A percentile compares a stretch with the other conserved stretches of the same genome.
These are phyloP conservation scores for Lota lota DNA, from an alignment of 2,113 vertebrate genomes.

Conservation along the genomic window DNA sequence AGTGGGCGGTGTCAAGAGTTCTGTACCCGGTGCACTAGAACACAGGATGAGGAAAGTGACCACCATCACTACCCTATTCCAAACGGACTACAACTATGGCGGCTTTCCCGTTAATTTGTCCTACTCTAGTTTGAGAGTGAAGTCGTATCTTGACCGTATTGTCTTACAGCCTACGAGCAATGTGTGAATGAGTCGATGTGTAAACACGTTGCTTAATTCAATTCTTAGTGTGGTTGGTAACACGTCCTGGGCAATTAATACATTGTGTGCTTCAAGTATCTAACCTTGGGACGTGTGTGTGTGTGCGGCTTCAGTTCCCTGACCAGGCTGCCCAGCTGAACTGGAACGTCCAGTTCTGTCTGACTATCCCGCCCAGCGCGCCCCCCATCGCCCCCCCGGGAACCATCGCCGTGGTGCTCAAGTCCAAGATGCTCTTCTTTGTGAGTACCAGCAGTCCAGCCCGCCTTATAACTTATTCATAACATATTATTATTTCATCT, in stretches of 20 bases:
- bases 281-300: neutral
- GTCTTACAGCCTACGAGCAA: too few relatives aligned
- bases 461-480: neutral
- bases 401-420: conserved; percentile 97
- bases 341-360: conserved; percentile 98
- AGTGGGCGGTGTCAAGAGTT: conserved; percentile 40
- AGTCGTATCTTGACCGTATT: too few relatives aligned
- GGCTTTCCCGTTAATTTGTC: too few relatives aligned
- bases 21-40: too few relatives aligned
- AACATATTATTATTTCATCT: too few relatives aligned
- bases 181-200: too few relatives aligned
- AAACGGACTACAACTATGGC: too few relatives aligned
- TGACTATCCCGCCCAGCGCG: conserved; percentile 97
- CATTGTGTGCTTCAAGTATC: too few relatives aligned
- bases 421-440: conserved; percentile 99
- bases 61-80: neutral
- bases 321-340: conserved; percentile 94
- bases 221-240: too few relatives aligned
- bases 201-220: too few relatives aligned
- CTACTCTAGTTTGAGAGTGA: too few relatives aligned
- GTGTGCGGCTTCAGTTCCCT: conserved; percentile 80
- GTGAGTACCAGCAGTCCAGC: conserved; percentile 74
- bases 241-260: too few relatives aligned
- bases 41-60: neutral
- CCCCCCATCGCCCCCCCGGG: conserved; percentile 96